Percentiles rank a stretch among this genome's conserved stretches.
phyloP scores from a whole-genome alignment of 2,797 vertebrate species.

The Helostoma temminkii region DNA sequence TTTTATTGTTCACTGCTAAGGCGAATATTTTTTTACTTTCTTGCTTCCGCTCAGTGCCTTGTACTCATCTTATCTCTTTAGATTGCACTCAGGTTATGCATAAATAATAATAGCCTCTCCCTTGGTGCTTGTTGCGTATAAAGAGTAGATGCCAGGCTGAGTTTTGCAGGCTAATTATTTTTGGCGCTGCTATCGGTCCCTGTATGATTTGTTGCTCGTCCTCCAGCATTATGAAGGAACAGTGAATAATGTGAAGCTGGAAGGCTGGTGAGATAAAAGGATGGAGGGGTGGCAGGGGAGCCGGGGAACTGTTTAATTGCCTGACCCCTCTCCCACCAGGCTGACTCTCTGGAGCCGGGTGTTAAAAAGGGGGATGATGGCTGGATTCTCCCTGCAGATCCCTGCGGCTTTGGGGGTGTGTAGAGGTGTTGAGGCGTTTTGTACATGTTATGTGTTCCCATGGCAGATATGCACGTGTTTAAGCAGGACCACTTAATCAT shows the following conservation, averaged over 20 bases:
- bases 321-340: constrained; percentile 58
- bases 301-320: constrained; percentile 55
- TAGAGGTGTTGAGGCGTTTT: constrained; percentile 18
- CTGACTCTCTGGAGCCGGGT: constrained; percentile 42
- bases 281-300: constrained; percentile 38
- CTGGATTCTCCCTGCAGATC: constrained; percentile 41
- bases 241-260: constrained; percentile 10
- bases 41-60: constrained; percentile 5
- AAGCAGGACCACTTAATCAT: constrained; percentile 48
- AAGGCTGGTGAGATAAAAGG: constrained; percentile 47
- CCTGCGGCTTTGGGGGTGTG: constrained; percentile 10
- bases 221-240: constrained; percentile 2
- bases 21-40: constrained; percentile 16
- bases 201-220: constrained; percentile 39
- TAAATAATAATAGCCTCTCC: constrained; percentile 41
- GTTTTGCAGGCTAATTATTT: constrained; percentile 46
- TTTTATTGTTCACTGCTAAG: constrained; percentile 36
- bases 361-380: constrained; percentile 47
- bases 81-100: constrained; percentile 43
- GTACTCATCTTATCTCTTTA: constrained; percentile 30
- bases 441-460: constrained; percentile 36
- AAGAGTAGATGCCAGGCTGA: constrained; percentile 20
- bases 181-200: constrained; percentile 15
- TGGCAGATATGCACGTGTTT: constrained; percentile 52
- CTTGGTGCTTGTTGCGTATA: constrained; percentile 19